Evolutionary conservation across 1,140 invertebrate species (phyloP).

Genomic region (Cydia pomonella): DNA sequence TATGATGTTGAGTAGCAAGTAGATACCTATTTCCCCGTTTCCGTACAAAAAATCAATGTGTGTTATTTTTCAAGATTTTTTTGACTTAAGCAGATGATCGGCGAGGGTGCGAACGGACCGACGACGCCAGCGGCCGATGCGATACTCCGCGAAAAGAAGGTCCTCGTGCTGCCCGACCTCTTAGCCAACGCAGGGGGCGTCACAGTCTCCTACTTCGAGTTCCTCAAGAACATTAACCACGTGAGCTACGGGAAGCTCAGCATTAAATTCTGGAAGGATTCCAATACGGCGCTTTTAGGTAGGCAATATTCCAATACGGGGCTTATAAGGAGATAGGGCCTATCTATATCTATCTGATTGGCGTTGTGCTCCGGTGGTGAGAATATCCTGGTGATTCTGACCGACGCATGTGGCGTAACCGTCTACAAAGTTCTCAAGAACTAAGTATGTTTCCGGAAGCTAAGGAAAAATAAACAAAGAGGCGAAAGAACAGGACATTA

Average conservation of each 20-base stretch:
- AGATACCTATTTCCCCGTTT: too few species aligned
- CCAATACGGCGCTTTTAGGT: conserved; percentile 81
- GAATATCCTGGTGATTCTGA: too few species aligned
- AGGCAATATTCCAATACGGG: too few species aligned
- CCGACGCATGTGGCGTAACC: too few species aligned
- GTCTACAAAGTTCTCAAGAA: conserved; percentile 33
- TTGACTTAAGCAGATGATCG: conserved; percentile 68
- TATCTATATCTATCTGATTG: too few species aligned
- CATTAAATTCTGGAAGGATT: conserved; percentile 92
- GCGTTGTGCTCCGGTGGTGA: not conserved
- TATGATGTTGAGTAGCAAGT: too few species aligned
- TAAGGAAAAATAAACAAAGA: too few species aligned
- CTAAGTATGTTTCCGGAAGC: conserved; percentile 88
- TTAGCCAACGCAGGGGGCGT: conserved; percentile 93
- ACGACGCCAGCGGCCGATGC: conserved; percentile 91
- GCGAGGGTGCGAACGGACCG: conserved; percentile 94
- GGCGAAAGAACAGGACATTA: too few species aligned
- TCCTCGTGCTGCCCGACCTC: conserved; percentile 92
- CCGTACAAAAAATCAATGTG: too few species aligned
- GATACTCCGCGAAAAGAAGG: conserved; percentile 86
- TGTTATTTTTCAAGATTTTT: not conserved
- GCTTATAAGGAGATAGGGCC: too few species aligned
- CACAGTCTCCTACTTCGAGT: conserved; percentile 96
- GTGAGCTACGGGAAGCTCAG: conserved; percentile 91
- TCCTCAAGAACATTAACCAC: conserved; percentile 92